A percentile compares a stretch with the other conserved stretches of the same genome.
Evolutionary conservation across 2,113 vertebrate genomes (phyloP).

Genomic region (Helogale parvula): DNA sequence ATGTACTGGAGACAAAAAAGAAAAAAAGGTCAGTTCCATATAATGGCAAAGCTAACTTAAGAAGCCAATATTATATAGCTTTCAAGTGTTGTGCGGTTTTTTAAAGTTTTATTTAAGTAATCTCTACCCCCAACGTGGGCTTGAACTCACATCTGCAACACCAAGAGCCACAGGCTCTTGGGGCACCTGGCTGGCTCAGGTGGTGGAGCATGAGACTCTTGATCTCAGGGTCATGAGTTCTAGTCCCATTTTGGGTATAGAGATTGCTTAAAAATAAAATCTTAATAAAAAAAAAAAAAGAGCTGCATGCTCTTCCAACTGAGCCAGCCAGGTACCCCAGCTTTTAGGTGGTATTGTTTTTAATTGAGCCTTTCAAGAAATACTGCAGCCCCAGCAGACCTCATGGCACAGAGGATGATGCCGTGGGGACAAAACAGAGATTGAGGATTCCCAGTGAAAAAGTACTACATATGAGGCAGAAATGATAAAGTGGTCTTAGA

Average conservation of each 20-base stretch:
- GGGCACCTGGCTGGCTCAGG: too few species aligned
- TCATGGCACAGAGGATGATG: neutral
- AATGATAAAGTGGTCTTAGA: neutral
- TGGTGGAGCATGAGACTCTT: too few species aligned
- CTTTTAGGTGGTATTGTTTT: neutral
- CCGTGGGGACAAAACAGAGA: neutral
- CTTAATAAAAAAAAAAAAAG: too few species aligned
- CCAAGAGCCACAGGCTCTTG: too few species aligned
- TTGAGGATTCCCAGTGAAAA: neutral
- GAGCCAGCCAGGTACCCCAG: neutral
- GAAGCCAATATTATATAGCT: neutral
- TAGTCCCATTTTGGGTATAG: too few species aligned
- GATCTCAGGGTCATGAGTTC: too few species aligned
- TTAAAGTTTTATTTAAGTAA: too few species aligned
- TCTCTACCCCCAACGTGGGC: too few species aligned
- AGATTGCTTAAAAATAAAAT: too few species aligned
- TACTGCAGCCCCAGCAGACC: neutral
- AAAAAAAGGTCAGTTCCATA: neutral
- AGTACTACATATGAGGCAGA: neutral
- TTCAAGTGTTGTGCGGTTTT: neutral
- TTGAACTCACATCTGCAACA: too few species aligned
- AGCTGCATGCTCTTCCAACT: too few species aligned
- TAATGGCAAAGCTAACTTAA: neutral
- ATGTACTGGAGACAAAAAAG: neutral
- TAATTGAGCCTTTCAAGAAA: constrained; percentile 3